These are phyloP conservation scores for Pseudomugil gertrudae DNA, from an alignment of 2,797 vertebrate genomes.

Conservation along the genomic window DNA sequence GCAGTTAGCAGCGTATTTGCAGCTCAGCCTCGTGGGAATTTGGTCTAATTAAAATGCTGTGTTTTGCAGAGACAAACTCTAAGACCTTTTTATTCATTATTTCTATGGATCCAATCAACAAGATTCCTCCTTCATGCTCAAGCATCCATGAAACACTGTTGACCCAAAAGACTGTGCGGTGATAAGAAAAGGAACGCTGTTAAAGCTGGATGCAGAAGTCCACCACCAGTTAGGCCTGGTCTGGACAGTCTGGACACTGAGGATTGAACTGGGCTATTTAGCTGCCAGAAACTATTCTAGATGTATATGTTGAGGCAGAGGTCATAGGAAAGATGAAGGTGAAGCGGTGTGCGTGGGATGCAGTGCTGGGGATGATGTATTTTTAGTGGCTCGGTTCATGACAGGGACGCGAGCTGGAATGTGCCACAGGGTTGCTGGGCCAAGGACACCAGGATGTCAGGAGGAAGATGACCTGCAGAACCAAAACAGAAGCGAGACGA, in stretches of 20 bases:
- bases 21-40: conserved; percentile 54
- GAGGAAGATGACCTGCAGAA: conserved; percentile 43
- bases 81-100: conserved; percentile 72
- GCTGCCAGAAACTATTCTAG: background rate
- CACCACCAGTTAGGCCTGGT: too few relatives aligned
- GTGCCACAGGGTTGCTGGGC: conserved; percentile 69
- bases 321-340: conserved; percentile 66
- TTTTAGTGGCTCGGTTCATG: conserved; percentile 79
- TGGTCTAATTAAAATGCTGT: conserved; percentile 74
- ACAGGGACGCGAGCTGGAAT: conserved; percentile 80
- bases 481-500: conserved; percentile 78
- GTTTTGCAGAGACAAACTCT: conserved; percentile 64
- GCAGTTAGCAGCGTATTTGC: conserved; percentile 51
- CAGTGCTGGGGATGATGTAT: conserved; percentile 81
- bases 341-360: conserved; percentile 70
- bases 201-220: conserved; percentile 16
- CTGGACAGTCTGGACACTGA: too few relatives aligned
- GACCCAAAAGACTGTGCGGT: conserved; percentile 59
- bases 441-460: conserved; percentile 78
- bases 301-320: background rate
- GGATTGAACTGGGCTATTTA: too few relatives aligned
- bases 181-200: conserved; percentile 65
- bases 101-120: conserved; percentile 79
- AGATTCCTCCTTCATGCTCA: conserved; percentile 79
- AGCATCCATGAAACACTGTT: conserved; percentile 77